Percentiles rank a stretch among this genome's conserved stretches.
Conservation (phyloP, 2,888 invertebrate species). For the Elysia crispata region DNA sequence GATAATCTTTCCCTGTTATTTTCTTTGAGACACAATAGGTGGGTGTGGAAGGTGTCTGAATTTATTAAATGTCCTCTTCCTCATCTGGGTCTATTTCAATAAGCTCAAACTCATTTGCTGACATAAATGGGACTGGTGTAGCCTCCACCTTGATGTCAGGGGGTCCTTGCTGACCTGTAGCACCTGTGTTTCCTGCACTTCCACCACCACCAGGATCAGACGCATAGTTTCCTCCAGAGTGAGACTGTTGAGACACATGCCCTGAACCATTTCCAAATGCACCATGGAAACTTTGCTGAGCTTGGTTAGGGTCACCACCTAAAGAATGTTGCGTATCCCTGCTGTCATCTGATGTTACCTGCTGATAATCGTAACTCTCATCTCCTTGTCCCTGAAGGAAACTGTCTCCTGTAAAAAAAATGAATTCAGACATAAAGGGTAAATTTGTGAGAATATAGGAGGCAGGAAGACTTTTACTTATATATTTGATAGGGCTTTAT, state of each 20-base stretch:
- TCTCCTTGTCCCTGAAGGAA: slow-evolving; percentile 42
- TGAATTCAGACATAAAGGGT: too few species aligned
- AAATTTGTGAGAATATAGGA: too few species aligned
- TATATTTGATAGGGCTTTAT: too few species aligned
- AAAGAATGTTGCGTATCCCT: slow-evolving; percentile 43
- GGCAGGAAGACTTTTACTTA: too few species aligned
- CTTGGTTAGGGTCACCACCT: background rate
- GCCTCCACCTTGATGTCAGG: slow-evolving; percentile 46
- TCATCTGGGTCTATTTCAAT: slow-evolving; percentile 50
- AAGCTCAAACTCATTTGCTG: slow-evolving; percentile 46
- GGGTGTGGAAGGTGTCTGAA: background rate
- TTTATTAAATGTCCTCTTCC: slow-evolving; percentile 35
- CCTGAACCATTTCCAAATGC: slow-evolving; percentile 43
- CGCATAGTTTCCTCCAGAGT: background rate
- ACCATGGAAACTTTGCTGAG: slow-evolving; percentile 35
- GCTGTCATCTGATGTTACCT: slow-evolving; percentile 47
- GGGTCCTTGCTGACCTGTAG: slow-evolving; percentile 18
- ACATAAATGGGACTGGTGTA: slow-evolving; percentile 45
- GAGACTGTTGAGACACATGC: background rate
- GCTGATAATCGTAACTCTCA: slow-evolving; percentile 46
- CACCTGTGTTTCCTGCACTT: slow-evolving; percentile 13
- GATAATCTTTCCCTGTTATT: too few species aligned
- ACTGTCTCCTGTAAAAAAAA: slow-evolving; percentile 30
- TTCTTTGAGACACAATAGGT: too few species aligned
- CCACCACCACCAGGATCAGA: background rate